A percentile compares a stretch with the other conserved stretches of the same genome.
These are phyloP conservation scores for Hetaerina americana DNA, from an alignment of 1,140 invertebrate species.

Conservation along the genomic window DNA sequence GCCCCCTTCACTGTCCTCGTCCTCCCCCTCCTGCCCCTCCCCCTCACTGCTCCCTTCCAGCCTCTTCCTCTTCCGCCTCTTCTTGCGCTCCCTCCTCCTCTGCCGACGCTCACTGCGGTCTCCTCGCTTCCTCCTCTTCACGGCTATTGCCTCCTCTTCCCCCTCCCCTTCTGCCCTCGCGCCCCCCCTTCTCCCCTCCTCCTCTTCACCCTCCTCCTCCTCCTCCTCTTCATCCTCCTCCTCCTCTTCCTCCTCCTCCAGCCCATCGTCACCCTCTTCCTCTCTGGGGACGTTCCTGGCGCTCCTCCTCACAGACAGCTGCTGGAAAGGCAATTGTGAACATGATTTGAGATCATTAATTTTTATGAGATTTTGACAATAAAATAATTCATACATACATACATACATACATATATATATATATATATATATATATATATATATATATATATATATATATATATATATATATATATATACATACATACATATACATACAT, in stretches of 20 bases:
- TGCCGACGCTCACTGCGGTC: not conserved
- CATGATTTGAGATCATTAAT: too few species aligned
- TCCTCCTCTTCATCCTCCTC: not conserved
- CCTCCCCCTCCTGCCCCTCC: not conserved
- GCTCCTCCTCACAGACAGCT: not conserved
- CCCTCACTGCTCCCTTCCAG: not conserved
- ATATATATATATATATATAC: too few species aligned
- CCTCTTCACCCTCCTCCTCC: not conserved
- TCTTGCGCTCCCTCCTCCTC: not conserved
- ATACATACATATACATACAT: too few species aligned
- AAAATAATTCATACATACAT: too few species aligned
- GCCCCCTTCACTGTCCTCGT: not conserved
- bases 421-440: too few species aligned
- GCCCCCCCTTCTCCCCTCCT: not conserved
- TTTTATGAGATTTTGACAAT: too few species aligned
- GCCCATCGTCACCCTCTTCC: not conserved
- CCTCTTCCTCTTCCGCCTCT: not conserved
- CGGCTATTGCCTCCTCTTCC: not conserved
- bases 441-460: too few species aligned
- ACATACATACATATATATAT: too few species aligned
- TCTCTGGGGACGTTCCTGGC: not conserved
- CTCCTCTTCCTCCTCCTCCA: not conserved
- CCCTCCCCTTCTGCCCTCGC: not conserved
- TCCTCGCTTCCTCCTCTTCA: not conserved
- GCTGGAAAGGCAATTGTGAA: too few species aligned